These are phyloP conservation scores for Brenthis hecate DNA, from an alignment of 2,888 invertebrate species.

Conservation along the genomic window DNA sequence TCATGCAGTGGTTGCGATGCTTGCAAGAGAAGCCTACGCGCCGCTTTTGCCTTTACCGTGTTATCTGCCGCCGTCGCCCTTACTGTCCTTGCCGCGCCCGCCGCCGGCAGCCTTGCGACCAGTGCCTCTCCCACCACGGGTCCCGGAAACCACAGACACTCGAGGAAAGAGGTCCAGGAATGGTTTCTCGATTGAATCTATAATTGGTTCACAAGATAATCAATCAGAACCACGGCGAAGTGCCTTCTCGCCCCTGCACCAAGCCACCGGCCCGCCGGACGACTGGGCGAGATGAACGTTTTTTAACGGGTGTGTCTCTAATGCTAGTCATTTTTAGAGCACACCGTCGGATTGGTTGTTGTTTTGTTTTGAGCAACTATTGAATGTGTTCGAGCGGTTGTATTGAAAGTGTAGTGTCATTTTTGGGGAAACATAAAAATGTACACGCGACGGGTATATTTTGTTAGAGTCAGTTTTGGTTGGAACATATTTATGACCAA, in stretches of 20 bases:
- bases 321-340: conserved; percentile 60
- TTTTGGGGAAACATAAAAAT: conserved; percentile 31
- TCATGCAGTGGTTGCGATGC: conserved; percentile 84
- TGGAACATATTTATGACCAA: conserved; percentile 31
- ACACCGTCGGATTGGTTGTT: conserved; percentile 49
- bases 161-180: conserved; percentile 80
- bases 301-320: conserved; percentile 39
- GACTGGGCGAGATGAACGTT: conserved; percentile 86
- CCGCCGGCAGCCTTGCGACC: conserved; percentile 85
- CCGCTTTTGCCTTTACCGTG: conserved; percentile 79
- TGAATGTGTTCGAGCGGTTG: conserved; percentile 11
- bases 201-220: conserved; percentile 78
- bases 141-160: conserved; percentile 72
- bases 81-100: conserved; percentile 79
- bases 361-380: conserved; percentile 20
- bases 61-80: conserved; percentile 79
- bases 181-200: conserved; percentile 84
- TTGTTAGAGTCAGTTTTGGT: conserved; percentile 24
- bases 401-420: conserved; percentile 22
- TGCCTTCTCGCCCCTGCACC: conserved; percentile 87
- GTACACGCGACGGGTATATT: conserved; percentile 34
- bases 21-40: conserved; percentile 83
- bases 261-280: conserved; percentile 70
- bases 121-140: conserved; percentile 78
- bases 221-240: conserved; percentile 67